Evolutionary conservation across 2,797 vertebrate species (phyloP), one percentile per base, ranked within the genome.

Genomic region (Sebastes nivosus): DNA sequence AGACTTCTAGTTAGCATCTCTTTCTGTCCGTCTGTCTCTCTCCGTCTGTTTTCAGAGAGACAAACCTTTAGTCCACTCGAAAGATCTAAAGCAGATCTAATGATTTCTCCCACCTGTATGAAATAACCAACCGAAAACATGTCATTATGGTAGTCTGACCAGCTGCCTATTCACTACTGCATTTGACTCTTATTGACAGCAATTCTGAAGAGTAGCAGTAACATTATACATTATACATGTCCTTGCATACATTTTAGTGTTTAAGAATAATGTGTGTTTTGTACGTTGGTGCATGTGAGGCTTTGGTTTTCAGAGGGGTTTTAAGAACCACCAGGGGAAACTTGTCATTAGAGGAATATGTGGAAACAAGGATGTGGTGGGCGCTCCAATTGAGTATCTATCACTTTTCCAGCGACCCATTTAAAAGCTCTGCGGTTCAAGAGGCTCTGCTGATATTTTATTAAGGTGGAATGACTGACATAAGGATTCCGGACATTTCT

Each of bases 311-410:
- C 20, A 55, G 77, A 60, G 65, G 75, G 66, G n/a, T 83, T 80
- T 38, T 38, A 42, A 72, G 76, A 83, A 86, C 84, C 88, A 86
- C 83, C 6, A 52, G 77, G 78, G 81, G 83, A 85, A 89, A 79
- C 79, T 58, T 79, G 90, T 84, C 82, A 89, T 90, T 88, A 85
- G 82, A 68, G 86, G 85, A 90, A 79, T 85, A 89, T 89, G 88
- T 93, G 91, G 93, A 93, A 94, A 94, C 85, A 88, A 88, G 89
- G 88, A 92, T 91, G 93, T 93, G 93, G 91, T 86, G 77, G 69
- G 69, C 22, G 27, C 71, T 86, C 70, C 81, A 80, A 52, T 83
- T 80, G 76, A 80, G 83, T 79, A 79, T 87, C 84, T 84, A 87
- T 88, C 87, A 79, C 83, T 90, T 91, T 91, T 87, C 89, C 88